These are phyloP conservation scores for Climacteris rufus DNA, from an alignment of 2,113 vertebrate genomes.

Conservation along the genomic window DNA sequence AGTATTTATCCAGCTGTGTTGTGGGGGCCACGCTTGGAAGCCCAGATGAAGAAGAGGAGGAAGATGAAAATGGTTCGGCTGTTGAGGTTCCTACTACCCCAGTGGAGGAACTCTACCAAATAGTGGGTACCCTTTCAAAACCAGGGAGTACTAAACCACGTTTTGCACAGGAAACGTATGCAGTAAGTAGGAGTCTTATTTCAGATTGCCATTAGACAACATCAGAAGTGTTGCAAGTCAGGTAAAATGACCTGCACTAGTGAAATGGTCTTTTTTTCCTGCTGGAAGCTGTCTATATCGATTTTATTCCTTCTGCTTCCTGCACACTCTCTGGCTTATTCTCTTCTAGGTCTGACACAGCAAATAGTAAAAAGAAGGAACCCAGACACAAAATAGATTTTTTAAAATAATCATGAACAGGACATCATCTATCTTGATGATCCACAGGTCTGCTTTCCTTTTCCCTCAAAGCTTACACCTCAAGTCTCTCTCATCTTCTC, in stretches of 20 bases:
- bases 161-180: slow-evolving; percentile 74
- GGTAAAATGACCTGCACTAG: not conserved
- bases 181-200: slow-evolving; percentile 66
- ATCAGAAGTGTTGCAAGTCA: not conserved
- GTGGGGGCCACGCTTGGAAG: slow-evolving; percentile 68
- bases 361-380: not conserved
- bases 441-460: not conserved
- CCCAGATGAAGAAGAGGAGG: slow-evolving; percentile 3
- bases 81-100: not conserved
- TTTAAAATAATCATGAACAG: not conserved
- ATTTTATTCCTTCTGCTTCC: not conserved
- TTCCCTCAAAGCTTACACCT: not conserved
- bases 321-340: not conserved
- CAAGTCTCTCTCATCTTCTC: not conserved
- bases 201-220: not conserved
- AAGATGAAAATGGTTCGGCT: slow-evolving; percentile 37
- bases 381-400: not conserved
- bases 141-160: not conserved
- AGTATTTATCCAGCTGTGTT: slow-evolving; percentile 79
- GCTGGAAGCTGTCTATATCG: not conserved
- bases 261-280: not conserved
- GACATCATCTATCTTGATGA: not conserved
- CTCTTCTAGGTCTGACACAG: not conserved
- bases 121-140: slow-evolving; percentile 81
- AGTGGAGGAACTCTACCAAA: slow-evolving; percentile 67